phyloP scores from a whole-genome alignment of 1,140 invertebrate genomes.

The Reticulitermes speratus region DNA sequence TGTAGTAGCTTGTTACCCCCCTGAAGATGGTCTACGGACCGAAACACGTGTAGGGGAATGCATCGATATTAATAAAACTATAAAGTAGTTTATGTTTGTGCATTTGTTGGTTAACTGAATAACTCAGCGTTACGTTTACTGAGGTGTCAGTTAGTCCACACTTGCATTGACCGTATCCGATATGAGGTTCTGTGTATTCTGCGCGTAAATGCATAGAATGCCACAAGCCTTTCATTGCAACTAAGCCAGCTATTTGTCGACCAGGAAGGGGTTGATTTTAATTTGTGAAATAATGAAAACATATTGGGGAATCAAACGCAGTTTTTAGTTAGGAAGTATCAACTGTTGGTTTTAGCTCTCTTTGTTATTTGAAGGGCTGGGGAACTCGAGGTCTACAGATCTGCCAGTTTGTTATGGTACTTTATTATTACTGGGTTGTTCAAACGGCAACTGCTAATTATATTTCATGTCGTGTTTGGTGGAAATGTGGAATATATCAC shows the following conservation, averaged over 20 bases:
- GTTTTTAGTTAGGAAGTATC: neutral
- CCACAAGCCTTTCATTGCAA: constrained; percentile 18
- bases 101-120: too few relatives aligned
- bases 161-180: neutral
- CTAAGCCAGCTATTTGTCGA: neutral
- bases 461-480: neutral
- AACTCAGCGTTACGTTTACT: too few relatives aligned
- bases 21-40: too few relatives aligned
- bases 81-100: too few relatives aligned
- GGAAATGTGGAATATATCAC: neutral
- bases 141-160: neutral
- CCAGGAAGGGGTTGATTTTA: neutral
- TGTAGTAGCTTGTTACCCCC: too few relatives aligned
- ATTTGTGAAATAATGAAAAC: constrained; percentile 18
- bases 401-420: neutral
- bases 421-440: neutral
- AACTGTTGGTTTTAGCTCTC: neutral
- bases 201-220: neutral
- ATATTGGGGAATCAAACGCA: neutral
- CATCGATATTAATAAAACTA: too few relatives aligned
- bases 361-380: neutral
- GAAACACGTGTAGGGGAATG: too few relatives aligned
- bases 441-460: constrained; percentile 10
- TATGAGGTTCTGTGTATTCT: neutral
- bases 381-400: neutral